Percentiles rank a stretch among this genome's conserved stretches.
These are phyloP conservation scores for Pheosia tremula DNA, from an alignment of 2,888 invertebrate species.

Conservation along the genomic window DNA sequence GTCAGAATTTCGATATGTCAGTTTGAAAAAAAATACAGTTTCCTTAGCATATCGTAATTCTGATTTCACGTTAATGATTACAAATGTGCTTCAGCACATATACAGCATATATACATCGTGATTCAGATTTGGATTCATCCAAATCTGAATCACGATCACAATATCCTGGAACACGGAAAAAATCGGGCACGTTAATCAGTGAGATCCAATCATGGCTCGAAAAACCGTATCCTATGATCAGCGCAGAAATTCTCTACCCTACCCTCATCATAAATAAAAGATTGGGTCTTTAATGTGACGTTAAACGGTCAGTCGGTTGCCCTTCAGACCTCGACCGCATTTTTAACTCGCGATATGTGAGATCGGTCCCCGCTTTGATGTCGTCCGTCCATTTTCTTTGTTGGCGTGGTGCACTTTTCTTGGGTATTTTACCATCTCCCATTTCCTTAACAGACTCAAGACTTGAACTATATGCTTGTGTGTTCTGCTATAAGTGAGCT, in stretches of 20 bases:
- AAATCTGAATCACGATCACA: no score
- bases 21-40: no score
- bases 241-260: neutral
- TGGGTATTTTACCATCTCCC: neutral
- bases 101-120: no score
- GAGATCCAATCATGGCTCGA: neutral
- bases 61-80: no score
- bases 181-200: neutral
- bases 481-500: neutral
- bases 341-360: neutral
- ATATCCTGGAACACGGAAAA: no score
- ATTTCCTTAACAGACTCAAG: neutral
- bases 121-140: no score
- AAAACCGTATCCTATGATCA: neutral
- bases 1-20: no score
- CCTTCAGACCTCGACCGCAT: neutral
- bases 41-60: no score
- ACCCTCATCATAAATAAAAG: conserved; percentile 2
- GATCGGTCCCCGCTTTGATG: conserved; percentile 3
- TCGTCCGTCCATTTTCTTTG: conserved; percentile 3
- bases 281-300: conserved; percentile 4
- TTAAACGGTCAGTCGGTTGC: conserved; percentile 6
- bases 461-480: neutral
- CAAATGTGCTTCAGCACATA: no score
- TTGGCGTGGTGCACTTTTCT: conserved; percentile 2